Evolutionary conservation across 2,888 invertebrate species (phyloP).

Genomic region (Polyploca ridens): DNA sequence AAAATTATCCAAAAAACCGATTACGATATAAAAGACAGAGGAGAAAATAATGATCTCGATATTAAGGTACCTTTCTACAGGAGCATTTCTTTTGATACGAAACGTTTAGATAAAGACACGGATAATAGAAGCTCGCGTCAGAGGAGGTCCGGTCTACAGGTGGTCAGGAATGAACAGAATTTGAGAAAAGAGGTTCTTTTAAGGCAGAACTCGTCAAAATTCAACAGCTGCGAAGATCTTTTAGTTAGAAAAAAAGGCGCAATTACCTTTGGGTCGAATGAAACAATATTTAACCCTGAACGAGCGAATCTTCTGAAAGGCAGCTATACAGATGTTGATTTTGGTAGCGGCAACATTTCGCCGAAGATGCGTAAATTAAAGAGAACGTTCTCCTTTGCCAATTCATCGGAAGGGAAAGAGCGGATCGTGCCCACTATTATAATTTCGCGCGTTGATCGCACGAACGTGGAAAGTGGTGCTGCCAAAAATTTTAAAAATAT

Average conservation of each 20-base stretch:
- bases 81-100: slow-evolving; percentile 49
- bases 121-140: slow-evolving; percentile 42
- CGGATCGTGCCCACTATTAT: slow-evolving; percentile 45
- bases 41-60: slow-evolving; percentile 37
- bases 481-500: slow-evolving; percentile 49
- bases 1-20: slow-evolving; percentile 32
- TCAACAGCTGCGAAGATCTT: slow-evolving; percentile 62
- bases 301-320: slow-evolving; percentile 28
- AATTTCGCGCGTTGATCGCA: slow-evolving; percentile 37
- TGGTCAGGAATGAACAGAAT: slow-evolving; percentile 48
- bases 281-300: slow-evolving; percentile 17
- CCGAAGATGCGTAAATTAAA: slow-evolving; percentile 10
- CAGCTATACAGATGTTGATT: slow-evolving; percentile 6
- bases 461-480: slow-evolving; percentile 41
- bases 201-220: slow-evolving; percentile 50
- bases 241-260: slow-evolving; percentile 26
- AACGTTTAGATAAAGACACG: slow-evolving; percentile 29
- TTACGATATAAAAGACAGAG: slow-evolving; percentile 20
- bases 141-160: slow-evolving; percentile 53
- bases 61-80: slow-evolving; percentile 47
- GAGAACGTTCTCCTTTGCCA: slow-evolving; percentile 29
- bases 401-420: slow-evolving; percentile 18
- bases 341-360: neutral
- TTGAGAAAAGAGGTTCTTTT: slow-evolving; percentile 63
- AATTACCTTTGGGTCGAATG: slow-evolving; percentile 30